Percentiles rank a stretch among this genome's conserved stretches.
phyloP scores from a whole-genome alignment of 2,888 invertebrate species.

The Mythimna lalbum region DNA sequence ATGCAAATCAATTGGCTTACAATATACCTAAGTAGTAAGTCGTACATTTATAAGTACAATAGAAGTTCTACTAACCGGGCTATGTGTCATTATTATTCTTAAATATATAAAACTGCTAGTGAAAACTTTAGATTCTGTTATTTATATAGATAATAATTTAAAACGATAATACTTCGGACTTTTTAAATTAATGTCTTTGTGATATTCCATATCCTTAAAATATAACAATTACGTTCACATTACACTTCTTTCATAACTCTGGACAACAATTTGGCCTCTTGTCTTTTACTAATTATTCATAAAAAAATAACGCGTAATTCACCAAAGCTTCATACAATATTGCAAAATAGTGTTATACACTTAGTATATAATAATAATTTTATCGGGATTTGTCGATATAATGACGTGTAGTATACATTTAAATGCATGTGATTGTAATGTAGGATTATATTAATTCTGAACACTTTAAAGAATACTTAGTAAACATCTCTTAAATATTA shows the following conservation, averaged over 20 bases:
- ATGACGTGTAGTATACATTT: slow-evolving; percentile 42
- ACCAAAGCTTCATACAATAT: slow-evolving; percentile 72
- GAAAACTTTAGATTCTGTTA: slow-evolving; percentile 19
- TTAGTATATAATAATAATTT: slow-evolving; percentile 26
- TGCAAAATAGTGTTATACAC: slow-evolving; percentile 70
- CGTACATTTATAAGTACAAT: slow-evolving; percentile 7
- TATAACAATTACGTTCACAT: slow-evolving; percentile 52
- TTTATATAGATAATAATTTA: slow-evolving; percentile 19
- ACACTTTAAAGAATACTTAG: slow-evolving; percentile 64
- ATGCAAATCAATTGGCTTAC: slow-evolving; percentile 6
- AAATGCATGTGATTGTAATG: slow-evolving; percentile 55
- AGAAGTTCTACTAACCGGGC: background rate
- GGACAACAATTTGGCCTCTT: slow-evolving; percentile 90
- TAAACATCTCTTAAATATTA: slow-evolving; percentile 54
- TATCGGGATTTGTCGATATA: slow-evolving; percentile 32
- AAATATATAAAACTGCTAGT: slow-evolving; percentile 29
- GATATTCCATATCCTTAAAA: slow-evolving; percentile 60
- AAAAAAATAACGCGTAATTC: slow-evolving; percentile 74
- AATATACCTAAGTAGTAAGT: slow-evolving; percentile 7
- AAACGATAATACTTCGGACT: slow-evolving; percentile 41
- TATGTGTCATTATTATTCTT: slow-evolving; percentile 19
- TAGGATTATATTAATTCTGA: slow-evolving; percentile 62
- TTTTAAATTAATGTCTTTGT: slow-evolving; percentile 43
- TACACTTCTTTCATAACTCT: slow-evolving; percentile 66
- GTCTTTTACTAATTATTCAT: slow-evolving; percentile 80